Base-by-base conservation (phyloP, 2,113 vertebrate species). In the Paralichthys olivaceus region DNA sequence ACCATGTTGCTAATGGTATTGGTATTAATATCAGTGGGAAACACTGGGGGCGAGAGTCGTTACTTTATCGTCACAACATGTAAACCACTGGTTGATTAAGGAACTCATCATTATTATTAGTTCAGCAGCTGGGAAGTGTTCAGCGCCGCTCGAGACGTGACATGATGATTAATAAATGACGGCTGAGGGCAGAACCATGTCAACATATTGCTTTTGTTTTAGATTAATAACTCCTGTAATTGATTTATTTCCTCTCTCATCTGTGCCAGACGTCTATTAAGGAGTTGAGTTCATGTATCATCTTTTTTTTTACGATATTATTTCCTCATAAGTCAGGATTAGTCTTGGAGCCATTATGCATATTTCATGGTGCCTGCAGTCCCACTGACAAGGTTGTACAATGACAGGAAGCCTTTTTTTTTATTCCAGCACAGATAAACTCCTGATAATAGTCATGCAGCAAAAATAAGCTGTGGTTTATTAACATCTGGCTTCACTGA, bases 261-360 rank as follows among this genome's bases (percentile, higher is more conserved):
- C 26, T 12, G n/a, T 63, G 32, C 45, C 70, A 2, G 2, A 32
- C 55, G 40, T 54, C 47, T 53, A 8, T 69, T 49, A 57, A 62
- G 58, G 2, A 7, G 25, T 53, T 40, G 17, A 9, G 17, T 58
- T 79, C 40, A 78, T 78, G 69, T 43, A 56, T 89, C 60, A 74
- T 82, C 45, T 19, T 49, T 19, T 56, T 83, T 77, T 37, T 37
- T 34, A 45, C 53, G 69, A 11, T 72, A 67, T 86, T 17, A 69
- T 81, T 79, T 83, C 40, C 61, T 61, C 67, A 79, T 86, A 75
- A 58, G 74, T 75, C 55, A 53, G 34, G 58, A 79, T 83, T 79
- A 66, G 83, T 79, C 45, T 60, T 22, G 51, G 61, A 67, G 56
- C 72, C 17, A 17, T 29, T 9, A 63, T 69, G 34, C 47, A 83